Evolutionary conservation across 2,113 vertebrate genomes (phyloP).

Genomic region (Orcinus orca): DNA sequence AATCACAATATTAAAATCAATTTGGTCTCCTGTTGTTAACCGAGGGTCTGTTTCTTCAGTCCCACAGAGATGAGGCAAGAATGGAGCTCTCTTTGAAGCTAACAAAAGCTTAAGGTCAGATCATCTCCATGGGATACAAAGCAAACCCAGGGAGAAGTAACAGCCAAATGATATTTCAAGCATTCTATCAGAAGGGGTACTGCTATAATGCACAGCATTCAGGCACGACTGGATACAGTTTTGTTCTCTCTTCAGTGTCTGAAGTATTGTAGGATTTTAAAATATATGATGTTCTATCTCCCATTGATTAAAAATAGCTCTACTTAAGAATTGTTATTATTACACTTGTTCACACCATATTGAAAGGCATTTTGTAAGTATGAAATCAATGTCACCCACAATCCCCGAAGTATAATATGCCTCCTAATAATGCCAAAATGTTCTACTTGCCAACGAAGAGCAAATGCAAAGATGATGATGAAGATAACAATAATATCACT

Average conservation of each 20-base stretch:
- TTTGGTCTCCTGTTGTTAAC: slow-evolving; percentile 41
- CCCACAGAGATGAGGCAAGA: slow-evolving; percentile 31
- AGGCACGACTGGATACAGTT: neutral
- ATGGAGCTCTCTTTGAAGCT: slow-evolving; percentile 51
- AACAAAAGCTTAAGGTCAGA: slow-evolving; percentile 68
- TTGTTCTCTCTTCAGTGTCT: slow-evolving; percentile 15
- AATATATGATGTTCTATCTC: neutral
- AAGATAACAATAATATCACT: neutral
- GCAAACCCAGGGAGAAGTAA: slow-evolving; percentile 16
- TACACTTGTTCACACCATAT: neutral
- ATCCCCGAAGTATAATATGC: neutral
- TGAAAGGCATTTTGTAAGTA: neutral
- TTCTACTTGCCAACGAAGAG: neutral
- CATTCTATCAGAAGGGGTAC: neutral
- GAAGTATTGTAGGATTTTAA: neutral
- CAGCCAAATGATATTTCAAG: slow-evolving; percentile 37
- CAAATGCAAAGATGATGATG: neutral
- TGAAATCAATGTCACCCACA: neutral
- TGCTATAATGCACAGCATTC: neutral
- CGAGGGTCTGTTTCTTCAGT: slow-evolving; percentile 31
- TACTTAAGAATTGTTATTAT: neutral
- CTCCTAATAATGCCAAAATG: neutral
- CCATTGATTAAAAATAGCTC: slow-evolving; percentile 19
- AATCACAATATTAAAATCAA: slow-evolving; percentile 65
- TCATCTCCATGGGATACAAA: slow-evolving; percentile 63